Base-by-base conservation (phyloP, 2,888 invertebrate species). In the Callinectes sapidus region DNA sequence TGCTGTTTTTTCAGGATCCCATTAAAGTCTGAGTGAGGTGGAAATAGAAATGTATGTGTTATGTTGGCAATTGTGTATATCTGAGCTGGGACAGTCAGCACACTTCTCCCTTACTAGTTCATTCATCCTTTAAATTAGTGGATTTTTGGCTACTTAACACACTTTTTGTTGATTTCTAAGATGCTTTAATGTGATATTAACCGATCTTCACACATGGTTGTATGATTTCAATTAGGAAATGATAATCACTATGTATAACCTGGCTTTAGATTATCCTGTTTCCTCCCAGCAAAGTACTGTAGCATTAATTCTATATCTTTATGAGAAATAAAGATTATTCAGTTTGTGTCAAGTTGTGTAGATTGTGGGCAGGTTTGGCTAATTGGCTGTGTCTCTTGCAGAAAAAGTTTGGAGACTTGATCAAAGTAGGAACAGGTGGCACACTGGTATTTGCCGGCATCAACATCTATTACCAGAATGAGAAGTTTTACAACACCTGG, bases 401-500 rank as follows among this genome's bases (percentile, higher is more conserved):
- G 94, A 94, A 92, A 89, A 93, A 93, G 90, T 39, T 94, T 54
- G 85, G 71, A 2, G 94, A 94, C 71, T 42, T 94, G n/a, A n/a
- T 92, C 39, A 92, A 92, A 39, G 48, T 94, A 77, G 91, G 42
- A 54, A 39, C 90, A 86, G 97, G 97, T 14, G 97, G 98, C 35
- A 95, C 96, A 14, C 95, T 97, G 32, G 96, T 97, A 1, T 98
- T 97, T 95, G 96, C 97, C 92, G 97, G 97, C 0, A 96, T 97
- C 93, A 97, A 97, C 95, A 96, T 97, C 86, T 97, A 97, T 95
- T 97, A 87, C 66, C 91, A 94, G 77, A 97, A 98, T 95, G 97
- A 97, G 95, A 97, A 97, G 94, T 98, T 98, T 95, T 98, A 98
- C 95, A 96, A 97, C 90, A 96, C 97, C 93, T 95, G 97, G 93